phyloP scores from a whole-genome alignment of 64 coral and sea anemone genomes.

The Dendronephthya gigantea region DNA sequence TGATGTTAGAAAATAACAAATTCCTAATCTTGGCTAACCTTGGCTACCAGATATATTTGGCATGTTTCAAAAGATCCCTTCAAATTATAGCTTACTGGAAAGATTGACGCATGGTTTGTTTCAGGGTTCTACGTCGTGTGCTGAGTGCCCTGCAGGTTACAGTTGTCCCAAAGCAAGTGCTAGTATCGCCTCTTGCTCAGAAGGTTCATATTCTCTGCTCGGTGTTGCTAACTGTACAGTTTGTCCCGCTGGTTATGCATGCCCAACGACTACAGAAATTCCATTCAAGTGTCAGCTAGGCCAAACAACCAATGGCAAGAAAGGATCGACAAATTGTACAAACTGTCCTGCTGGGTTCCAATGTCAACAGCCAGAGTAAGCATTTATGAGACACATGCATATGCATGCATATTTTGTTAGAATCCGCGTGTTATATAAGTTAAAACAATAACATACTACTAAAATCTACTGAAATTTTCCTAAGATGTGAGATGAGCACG shows the following conservation, averaged over 20 bases:
- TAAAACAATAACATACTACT: no score
- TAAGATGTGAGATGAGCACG: no score
- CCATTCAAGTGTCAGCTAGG: constrained; percentile 63
- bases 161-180: constrained; percentile 66
- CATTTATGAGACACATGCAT: not conserved
- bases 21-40: no score
- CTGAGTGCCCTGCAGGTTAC: constrained; percentile 67
- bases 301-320: constrained; percentile 55
- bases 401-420: no score
- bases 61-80: not conserved
- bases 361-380: constrained; percentile 81
- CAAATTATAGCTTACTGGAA: no score
- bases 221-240: constrained; percentile 70
- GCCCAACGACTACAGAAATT: constrained; percentile 39
- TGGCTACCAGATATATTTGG: no score
- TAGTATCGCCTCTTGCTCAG: constrained; percentile 26
- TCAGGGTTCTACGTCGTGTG: constrained; percentile 68
- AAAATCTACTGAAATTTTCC: no score
- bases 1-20: no score
- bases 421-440: no score
- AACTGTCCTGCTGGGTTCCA: constrained; percentile 65
- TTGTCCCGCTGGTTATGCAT: constrained; percentile 86
- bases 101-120: not conserved
- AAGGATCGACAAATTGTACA: constrained; percentile 45
- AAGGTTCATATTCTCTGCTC: constrained; percentile 55